Conservation (phyloP, 2,113 vertebrate genomes). For the Glareola pratincola region DNA sequence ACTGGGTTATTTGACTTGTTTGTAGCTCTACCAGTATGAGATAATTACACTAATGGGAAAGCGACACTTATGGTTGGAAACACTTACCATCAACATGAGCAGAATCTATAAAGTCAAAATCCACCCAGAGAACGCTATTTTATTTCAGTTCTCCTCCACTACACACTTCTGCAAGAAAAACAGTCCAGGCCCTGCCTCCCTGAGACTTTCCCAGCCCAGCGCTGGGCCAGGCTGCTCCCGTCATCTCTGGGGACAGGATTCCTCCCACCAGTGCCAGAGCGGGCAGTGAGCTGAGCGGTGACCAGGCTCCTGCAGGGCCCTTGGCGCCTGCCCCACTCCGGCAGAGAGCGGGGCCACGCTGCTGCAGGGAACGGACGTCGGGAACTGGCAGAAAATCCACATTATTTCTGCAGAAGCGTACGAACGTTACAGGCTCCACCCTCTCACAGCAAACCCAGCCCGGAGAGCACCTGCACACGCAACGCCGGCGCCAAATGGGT, state of each 20-base stretch:
- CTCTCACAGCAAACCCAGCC: background rate
- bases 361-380: rapidly evolving
- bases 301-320: background rate
- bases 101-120: background rate
- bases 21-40: background rate
- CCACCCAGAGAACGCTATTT: background rate
- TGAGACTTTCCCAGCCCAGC: background rate
- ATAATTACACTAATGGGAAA: background rate
- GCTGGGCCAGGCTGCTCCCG: background rate
- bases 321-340: background rate
- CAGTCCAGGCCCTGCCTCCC: background rate
- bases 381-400: background rate
- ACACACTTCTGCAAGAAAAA: background rate
- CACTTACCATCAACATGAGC: background rate
- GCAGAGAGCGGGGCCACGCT: background rate
- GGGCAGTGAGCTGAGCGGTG: background rate
- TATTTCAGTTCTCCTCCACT: background rate
- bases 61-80: background rate
- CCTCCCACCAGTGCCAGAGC: background rate
- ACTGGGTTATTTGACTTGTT: background rate
- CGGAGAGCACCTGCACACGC: background rate
- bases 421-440: background rate
- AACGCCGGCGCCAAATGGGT: background rate
- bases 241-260: background rate
- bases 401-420: background rate